phyloP scores from a whole-genome alignment of 2,888 invertebrate species.

The Eristalis pertinax region DNA sequence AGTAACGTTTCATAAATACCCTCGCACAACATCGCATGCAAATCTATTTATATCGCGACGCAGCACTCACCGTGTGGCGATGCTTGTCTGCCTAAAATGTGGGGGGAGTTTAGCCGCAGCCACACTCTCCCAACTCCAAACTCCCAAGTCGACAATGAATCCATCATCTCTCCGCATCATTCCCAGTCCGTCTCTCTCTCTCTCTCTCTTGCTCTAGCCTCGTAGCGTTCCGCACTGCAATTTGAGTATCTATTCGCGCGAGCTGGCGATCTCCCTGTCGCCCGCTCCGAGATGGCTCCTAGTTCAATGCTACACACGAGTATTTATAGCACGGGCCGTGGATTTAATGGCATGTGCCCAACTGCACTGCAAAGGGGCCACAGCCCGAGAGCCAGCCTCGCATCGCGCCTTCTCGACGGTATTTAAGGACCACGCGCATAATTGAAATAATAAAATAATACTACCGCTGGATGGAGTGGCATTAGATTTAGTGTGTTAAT shows the following conservation, averaged over 20 bases:
- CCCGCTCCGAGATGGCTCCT: constrained; percentile 2
- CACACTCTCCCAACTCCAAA: neutral
- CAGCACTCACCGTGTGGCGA: neutral
- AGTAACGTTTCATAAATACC: constrained; percentile 10
- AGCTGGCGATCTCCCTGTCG: neutral
- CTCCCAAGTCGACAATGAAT: constrained; percentile 60
- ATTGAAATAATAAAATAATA: constrained; percentile 72
- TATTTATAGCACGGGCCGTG: constrained; percentile 29
- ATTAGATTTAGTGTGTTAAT: constrained; percentile 73
- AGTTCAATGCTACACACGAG: constrained; percentile 45
- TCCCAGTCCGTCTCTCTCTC: constrained; percentile 36
- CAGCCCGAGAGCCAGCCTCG: no score
- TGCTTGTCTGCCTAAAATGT: neutral
- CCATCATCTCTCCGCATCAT: constrained; percentile 67
- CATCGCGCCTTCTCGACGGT: neutral
- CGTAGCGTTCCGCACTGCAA: constrained; percentile 40
- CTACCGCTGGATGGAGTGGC: constrained; percentile 51
- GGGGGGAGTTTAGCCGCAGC: neutral
- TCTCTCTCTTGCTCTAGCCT: neutral
- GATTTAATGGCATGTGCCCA: constrained; percentile 54
- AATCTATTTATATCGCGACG: constrained; percentile 30
- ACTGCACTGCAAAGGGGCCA: constrained; percentile 23
- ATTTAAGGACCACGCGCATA: constrained; percentile 71
- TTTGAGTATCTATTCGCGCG: constrained; percentile 63
- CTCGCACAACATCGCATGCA: neutral